Conservation (phyloP, 1,140 invertebrate genomes). For the Melitaea cinxia region DNA sequence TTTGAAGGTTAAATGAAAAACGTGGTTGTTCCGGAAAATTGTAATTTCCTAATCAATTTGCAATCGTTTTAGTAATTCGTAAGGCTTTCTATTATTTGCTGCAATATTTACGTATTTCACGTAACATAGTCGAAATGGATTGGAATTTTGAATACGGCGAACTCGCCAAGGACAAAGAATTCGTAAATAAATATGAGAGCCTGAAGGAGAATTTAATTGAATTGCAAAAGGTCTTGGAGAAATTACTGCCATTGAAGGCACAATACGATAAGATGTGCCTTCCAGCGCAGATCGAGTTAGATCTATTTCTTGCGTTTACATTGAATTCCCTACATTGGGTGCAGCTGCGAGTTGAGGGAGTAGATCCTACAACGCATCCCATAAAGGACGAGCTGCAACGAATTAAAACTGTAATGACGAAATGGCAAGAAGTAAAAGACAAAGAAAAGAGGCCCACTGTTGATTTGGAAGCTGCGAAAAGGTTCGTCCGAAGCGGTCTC, state of each 20-base stretch:
- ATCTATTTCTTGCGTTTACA: constrained; percentile 83
- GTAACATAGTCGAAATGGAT: constrained; percentile 41
- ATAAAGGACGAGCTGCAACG: constrained; percentile 83
- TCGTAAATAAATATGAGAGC: constrained; percentile 77
- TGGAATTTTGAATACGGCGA: constrained; percentile 64
- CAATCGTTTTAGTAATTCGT: neutral
- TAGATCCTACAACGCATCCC: constrained; percentile 81
- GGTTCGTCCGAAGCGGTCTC: constrained; percentile 84
- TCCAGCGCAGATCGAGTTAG: constrained; percentile 83
- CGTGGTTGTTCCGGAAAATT: constrained; percentile 8
- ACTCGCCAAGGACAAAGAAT: constrained; percentile 59
- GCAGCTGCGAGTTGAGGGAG: constrained; percentile 81
- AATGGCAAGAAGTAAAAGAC: constrained; percentile 82
- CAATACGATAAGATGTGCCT: constrained; percentile 76
- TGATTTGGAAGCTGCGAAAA: constrained; percentile 80
- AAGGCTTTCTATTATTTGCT: neutral
- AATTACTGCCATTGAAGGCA: constrained; percentile 66
- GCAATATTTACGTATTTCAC: neutral
- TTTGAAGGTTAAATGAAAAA: constrained; percentile 15
- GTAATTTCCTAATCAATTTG: neutral
- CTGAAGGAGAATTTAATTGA: constrained; percentile 80
- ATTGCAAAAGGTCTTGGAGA: constrained; percentile 76
- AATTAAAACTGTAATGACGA: constrained; percentile 82
- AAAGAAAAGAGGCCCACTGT: constrained; percentile 81
- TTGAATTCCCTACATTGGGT: constrained; percentile 84